phyloP scores from a whole-genome alignment of 2,797 vertebrate species.

The Prionace glauca region DNA sequence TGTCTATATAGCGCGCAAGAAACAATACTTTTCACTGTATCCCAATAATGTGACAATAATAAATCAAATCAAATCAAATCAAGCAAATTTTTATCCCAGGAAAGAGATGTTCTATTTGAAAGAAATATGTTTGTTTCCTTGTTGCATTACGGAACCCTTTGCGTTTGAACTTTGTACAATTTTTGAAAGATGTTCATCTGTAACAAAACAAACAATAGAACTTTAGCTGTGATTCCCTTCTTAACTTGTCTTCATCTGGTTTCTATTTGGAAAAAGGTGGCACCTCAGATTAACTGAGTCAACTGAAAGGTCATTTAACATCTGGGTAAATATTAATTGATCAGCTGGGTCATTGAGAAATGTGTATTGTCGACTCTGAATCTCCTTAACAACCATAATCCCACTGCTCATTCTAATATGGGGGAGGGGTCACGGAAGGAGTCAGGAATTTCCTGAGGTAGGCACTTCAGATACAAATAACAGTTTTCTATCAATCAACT shows the following conservation, averaged over 20 bases:
- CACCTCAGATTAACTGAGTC: slow-evolving; percentile 30
- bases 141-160: neutral
- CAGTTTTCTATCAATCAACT: neutral
- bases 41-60: no score
- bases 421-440: neutral
- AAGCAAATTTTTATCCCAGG: neutral
- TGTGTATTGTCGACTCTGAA: neutral
- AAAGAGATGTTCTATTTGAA: neutral
- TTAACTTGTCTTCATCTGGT: slow-evolving; percentile 9
- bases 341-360: slow-evolving; percentile 28
- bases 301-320: slow-evolving; percentile 14
- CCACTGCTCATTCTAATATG: neutral
- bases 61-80: no score
- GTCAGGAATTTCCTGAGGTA: neutral
- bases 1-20: no score
- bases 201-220: neutral
- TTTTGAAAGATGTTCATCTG: neutral
- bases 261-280: slow-evolving; percentile 27
- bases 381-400: neutral
- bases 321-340: slow-evolving; percentile 23
- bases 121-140: neutral
- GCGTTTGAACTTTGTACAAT: neutral
- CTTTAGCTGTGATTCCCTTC: neutral
- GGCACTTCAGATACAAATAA: neutral
- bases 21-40: no score